These are phyloP conservation scores for Globodera rostochiensis DNA, from an alignment of 1,140 invertebrate genomes.

Conservation along the genomic window DNA sequence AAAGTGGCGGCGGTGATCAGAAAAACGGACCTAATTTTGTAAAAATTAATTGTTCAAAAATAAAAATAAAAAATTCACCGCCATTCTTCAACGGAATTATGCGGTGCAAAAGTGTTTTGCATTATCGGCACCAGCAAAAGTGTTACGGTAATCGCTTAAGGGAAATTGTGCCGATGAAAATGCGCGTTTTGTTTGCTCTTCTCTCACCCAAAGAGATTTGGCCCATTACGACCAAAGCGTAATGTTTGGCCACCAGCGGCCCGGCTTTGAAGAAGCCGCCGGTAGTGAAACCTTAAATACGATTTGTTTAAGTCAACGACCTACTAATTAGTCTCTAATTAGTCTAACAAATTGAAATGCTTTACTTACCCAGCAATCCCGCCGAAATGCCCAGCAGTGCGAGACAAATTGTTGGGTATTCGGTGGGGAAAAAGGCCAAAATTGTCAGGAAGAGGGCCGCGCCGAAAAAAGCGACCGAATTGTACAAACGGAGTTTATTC, in stretches of 20 bases:
- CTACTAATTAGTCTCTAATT: too few relatives aligned
- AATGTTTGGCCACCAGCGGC: constrained; percentile 59
- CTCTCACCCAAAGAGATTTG: constrained; percentile 55
- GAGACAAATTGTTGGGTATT: constrained; percentile 49
- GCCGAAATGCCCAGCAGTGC: constrained; percentile 54
- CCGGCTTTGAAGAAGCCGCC: constrained; percentile 65
- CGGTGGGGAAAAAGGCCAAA: constrained; percentile 56
- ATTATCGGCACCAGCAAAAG: constrained; percentile 57
- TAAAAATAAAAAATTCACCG: constrained; percentile 18
- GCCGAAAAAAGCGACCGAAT: constrained; percentile 60
- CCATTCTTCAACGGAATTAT: constrained; percentile 61
- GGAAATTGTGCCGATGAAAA: background rate
- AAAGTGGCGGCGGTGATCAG: constrained; percentile 50
- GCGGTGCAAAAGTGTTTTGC: constrained; percentile 48
- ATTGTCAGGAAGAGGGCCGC: constrained; percentile 47
- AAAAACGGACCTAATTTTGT: constrained; percentile 43
- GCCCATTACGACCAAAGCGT: constrained; percentile 63
- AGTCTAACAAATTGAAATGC: too few relatives aligned
- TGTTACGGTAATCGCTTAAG: constrained; percentile 58
- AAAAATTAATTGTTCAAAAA: constrained; percentile 1
- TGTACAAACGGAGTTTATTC: constrained; percentile 62
- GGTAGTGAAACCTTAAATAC: constrained; percentile 56
- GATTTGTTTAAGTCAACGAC: background rate
- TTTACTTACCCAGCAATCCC: constrained; percentile 29
- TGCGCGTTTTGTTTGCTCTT: background rate